phyloP scores from a whole-genome alignment of 2,113 vertebrate genomes.

The Catharus minimus region DNA sequence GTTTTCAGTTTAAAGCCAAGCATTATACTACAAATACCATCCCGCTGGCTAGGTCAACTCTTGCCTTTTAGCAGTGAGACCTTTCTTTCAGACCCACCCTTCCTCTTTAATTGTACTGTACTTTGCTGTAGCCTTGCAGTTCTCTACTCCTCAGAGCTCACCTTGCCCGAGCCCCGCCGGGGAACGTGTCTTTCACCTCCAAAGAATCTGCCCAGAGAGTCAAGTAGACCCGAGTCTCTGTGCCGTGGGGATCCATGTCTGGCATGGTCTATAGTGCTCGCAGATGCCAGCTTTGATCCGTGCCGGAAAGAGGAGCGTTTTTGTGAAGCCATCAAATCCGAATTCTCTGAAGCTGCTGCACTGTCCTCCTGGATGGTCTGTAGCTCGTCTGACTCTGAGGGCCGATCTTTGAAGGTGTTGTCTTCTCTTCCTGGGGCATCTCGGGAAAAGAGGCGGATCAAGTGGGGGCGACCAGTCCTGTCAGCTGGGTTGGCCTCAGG shows the following conservation, averaged over 20 bases:
- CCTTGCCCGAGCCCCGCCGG: constrained; percentile 93
- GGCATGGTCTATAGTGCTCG: constrained; percentile 90
- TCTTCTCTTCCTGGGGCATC: constrained; percentile 98
- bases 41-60: constrained; percentile 55
- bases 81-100: constrained; percentile 44
- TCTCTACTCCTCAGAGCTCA: constrained; percentile 85
- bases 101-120: constrained; percentile 23
- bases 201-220: constrained; percentile 97
- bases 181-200: constrained; percentile 89
- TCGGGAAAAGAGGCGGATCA: constrained; percentile 99
- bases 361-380: constrained; percentile 97
- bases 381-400: constrained; percentile 97
- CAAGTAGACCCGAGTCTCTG: constrained; percentile 91
- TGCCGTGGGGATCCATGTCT: constrained; percentile 83
- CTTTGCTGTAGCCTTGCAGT: constrained; percentile 43
- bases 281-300: constrained; percentile 88
- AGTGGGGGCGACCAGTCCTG: constrained; percentile 90
- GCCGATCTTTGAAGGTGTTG: constrained; percentile 99
- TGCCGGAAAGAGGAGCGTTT: constrained; percentile 82
- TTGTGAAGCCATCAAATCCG: constrained; percentile 88
- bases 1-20: constrained; percentile 7
- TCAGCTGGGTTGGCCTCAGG: constrained; percentile 86
- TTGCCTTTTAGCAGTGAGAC: constrained; percentile 41
- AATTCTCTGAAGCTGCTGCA: constrained; percentile 83
- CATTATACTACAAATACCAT: not conserved